Conservation (phyloP, 2,888 invertebrate genomes). For the Synanthedon formicaeformis region DNA sequence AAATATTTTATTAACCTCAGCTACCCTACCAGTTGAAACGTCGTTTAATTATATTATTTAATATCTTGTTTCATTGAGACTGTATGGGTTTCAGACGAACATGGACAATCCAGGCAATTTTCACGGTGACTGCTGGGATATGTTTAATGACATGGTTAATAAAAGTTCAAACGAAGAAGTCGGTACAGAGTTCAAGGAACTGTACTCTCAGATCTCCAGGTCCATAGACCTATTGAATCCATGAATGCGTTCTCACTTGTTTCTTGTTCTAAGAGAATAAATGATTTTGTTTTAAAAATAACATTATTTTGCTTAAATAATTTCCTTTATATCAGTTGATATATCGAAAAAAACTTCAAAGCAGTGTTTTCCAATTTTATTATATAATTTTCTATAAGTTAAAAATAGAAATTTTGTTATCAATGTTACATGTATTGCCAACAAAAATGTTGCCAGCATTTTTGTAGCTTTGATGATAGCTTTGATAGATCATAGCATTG, state of each 20-base stretch:
- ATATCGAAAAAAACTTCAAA: too few species aligned
- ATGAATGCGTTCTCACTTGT: constrained; percentile 12
- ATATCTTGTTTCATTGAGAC: neutral
- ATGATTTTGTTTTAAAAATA: neutral
- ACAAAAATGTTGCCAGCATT: too few species aligned
- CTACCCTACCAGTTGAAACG: too few species aligned
- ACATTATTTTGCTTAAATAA: neutral
- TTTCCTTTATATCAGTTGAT: too few species aligned
- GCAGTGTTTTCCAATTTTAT: too few species aligned
- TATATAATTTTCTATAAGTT: too few species aligned
- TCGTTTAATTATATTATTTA: neutral
- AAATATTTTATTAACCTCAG: too few species aligned
- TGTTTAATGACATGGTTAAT: constrained; percentile 41
- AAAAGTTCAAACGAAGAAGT: constrained; percentile 33
- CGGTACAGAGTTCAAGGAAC: constrained; percentile 54
- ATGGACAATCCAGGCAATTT: constrained; percentile 40
- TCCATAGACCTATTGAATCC: constrained; percentile 60
- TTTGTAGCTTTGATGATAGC: too few species aligned
- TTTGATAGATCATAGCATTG: too few species aligned
- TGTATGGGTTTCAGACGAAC: constrained; percentile 29
- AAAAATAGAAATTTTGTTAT: too few species aligned
- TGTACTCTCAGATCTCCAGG: constrained; percentile 61
- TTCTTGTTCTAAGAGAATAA: neutral
- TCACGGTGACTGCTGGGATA: constrained; percentile 61
- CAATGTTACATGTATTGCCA: too few species aligned